Evolutionary conservation across 1,140 invertebrate genomes (phyloP).

Genomic region (Piezodorus guildinii): DNA sequence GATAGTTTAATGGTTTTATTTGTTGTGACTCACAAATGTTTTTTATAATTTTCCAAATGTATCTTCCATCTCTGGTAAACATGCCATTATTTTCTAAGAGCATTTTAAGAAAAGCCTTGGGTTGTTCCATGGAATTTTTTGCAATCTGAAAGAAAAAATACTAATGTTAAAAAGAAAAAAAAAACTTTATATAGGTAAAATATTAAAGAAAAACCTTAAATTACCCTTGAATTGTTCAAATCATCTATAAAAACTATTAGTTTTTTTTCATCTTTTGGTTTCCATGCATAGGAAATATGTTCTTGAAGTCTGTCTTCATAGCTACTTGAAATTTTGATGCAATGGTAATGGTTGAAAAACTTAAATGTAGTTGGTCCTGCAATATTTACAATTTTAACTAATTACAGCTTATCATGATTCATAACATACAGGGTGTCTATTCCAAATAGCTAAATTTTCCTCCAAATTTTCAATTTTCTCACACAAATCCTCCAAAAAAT

Average conservation of each 20-base stretch:
- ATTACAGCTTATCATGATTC: too few species aligned
- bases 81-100: not conserved
- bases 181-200: too few species aligned
- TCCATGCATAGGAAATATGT: not conserved
- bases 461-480: too few species aligned
- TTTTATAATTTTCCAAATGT: not conserved
- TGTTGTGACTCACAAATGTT: not conserved
- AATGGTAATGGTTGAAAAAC: constrained; percentile 81
- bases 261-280: constrained; percentile 50
- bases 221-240: constrained; percentile 83
- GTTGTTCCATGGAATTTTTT: not conserved
- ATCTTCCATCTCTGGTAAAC: not conserved
- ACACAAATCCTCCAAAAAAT: too few species aligned
- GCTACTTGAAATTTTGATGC: constrained; percentile 79
- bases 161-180: too few species aligned
- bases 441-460: too few species aligned
- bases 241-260: constrained; percentile 84
- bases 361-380: constrained; percentile 56
- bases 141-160: too few species aligned
- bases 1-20: too few species aligned
- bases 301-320: constrained; percentile 50
- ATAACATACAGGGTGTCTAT: too few species aligned
- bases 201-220: not conserved
- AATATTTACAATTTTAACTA: too few species aligned
- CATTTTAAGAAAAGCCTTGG: not conserved